A percentile compares a stretch with the other conserved stretches of the same genome.
These are phyloP conservation scores for Zapornia atra DNA, from an alignment of 2,113 vertebrate species.

Conservation along the genomic window DNA sequence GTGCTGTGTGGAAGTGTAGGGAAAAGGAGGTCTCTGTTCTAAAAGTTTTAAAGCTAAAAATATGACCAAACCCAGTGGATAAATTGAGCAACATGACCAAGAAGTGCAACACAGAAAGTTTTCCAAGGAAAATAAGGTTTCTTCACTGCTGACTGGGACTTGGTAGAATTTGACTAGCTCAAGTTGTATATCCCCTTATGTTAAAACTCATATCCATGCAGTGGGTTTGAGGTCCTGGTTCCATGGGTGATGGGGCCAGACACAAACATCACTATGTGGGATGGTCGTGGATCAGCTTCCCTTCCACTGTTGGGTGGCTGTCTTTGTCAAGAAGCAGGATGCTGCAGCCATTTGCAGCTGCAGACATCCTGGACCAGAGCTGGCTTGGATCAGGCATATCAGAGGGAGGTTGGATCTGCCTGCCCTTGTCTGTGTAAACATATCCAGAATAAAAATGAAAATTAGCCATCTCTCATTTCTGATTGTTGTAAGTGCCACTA, in stretches of 20 bases:
- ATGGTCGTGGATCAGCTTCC: neutral
- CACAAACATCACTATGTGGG: neutral
- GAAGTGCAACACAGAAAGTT: neutral
- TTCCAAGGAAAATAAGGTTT: neutral
- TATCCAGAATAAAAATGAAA: constrained; percentile 20
- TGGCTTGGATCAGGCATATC: neutral
- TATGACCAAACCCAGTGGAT: neutral
- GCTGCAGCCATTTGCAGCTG: neutral
- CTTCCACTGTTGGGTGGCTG: neutral
- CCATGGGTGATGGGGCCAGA: neutral
- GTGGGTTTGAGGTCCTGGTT: neutral
- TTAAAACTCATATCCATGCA: neutral
- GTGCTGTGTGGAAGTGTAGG: neutral
- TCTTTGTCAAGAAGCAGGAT: neutral
- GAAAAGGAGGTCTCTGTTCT: neutral
- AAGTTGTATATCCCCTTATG: neutral
- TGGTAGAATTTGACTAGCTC: neutral
- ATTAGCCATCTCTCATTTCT: neutral
- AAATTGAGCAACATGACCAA: neutral
- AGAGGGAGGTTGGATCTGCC: neutral
- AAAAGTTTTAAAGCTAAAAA: neutral
- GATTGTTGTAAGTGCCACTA: neutral
- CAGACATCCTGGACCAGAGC: neutral
- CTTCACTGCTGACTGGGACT: neutral
- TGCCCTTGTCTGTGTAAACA: constrained; percentile 15